Percentiles rank a stretch among this genome's conserved stretches.
Evolutionary conservation across 2,113 vertebrate genomes (phyloP).

Genomic region (Panthera tigris): DNA sequence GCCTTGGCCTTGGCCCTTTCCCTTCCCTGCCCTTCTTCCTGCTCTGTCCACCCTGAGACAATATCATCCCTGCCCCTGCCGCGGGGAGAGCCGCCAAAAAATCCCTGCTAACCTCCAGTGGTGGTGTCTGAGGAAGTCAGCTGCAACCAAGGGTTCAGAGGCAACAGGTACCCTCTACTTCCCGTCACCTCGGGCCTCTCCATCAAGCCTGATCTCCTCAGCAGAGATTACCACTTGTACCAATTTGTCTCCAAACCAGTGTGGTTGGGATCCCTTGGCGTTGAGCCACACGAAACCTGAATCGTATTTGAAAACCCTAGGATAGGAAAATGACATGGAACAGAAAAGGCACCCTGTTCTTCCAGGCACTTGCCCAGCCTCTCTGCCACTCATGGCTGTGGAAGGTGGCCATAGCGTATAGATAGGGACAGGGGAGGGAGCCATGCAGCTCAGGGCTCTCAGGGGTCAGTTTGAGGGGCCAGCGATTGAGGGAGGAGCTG

Average conservation of each 20-base stretch:
- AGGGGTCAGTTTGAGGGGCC: neutral
- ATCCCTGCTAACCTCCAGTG: neutral
- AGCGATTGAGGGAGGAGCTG: neutral
- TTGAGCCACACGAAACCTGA: neutral
- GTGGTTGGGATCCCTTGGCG: conserved; percentile 3
- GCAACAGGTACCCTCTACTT: conserved; percentile 68
- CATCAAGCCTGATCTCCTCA: conserved; percentile 76
- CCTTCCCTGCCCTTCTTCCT: neutral
- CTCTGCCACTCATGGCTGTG: neutral
- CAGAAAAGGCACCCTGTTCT: neutral
- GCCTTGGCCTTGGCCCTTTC: too few species aligned
- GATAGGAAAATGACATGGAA: neutral
- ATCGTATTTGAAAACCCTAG: conserved; percentile 33
- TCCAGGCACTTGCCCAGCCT: neutral
- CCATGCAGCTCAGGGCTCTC: neutral
- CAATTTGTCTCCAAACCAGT: conserved; percentile 69
- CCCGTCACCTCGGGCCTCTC: conserved; percentile 67
- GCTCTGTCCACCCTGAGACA: conserved; percentile 19
- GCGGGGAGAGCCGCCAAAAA: neutral
- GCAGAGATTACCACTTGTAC: conserved; percentile 74
- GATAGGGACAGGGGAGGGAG: too few species aligned
- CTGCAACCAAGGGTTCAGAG: conserved; percentile 19
- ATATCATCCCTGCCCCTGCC: neutral
- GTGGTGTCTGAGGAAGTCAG: conserved; percentile 48
- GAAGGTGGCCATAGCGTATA: neutral